Conservation (phyloP, 2,888 invertebrate genomes). For the Orthonychiurus folsomi region DNA sequence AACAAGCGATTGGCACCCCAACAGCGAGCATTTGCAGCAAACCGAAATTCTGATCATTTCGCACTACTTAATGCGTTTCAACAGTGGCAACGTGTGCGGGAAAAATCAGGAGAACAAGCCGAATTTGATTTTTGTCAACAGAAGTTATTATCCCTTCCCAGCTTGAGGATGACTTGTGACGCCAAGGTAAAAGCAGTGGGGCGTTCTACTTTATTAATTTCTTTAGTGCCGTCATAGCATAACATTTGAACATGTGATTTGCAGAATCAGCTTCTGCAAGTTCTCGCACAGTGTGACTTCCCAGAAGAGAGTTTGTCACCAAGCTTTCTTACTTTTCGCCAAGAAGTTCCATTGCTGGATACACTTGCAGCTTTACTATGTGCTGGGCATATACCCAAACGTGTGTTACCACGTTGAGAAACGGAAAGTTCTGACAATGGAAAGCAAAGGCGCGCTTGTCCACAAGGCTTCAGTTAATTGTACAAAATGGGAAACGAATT, state of each 20-base stretch:
- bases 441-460: conserved; percentile 86
- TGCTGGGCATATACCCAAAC: conserved; percentile 91
- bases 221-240: neutral
- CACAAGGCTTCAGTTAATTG: conserved; percentile 97
- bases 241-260: conserved; percentile 25
- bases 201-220: neutral
- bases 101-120: conserved; percentile 50
- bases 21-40: conserved; percentile 78
- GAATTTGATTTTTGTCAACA: conserved; percentile 82
- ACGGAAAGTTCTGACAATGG: conserved; percentile 87
- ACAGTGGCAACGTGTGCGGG: conserved; percentile 51
- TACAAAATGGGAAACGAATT: conserved; percentile 68
- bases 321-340: conserved; percentile 62
- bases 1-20: conserved; percentile 65
- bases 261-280: conserved; percentile 58
- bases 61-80: conserved; percentile 90
- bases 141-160: conserved; percentile 80
- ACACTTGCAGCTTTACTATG: conserved; percentile 74
- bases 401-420: conserved; percentile 93
- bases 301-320: conserved; percentile 76
- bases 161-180: conserved; percentile 82
- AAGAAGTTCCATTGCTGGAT: conserved; percentile 70
- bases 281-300: conserved; percentile 69
- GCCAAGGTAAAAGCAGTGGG: conserved; percentile 55
- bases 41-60: conserved; percentile 84